phyloP scores from a whole-genome alignment of 1,140 invertebrate species.

The Potamilus streckersoni region DNA sequence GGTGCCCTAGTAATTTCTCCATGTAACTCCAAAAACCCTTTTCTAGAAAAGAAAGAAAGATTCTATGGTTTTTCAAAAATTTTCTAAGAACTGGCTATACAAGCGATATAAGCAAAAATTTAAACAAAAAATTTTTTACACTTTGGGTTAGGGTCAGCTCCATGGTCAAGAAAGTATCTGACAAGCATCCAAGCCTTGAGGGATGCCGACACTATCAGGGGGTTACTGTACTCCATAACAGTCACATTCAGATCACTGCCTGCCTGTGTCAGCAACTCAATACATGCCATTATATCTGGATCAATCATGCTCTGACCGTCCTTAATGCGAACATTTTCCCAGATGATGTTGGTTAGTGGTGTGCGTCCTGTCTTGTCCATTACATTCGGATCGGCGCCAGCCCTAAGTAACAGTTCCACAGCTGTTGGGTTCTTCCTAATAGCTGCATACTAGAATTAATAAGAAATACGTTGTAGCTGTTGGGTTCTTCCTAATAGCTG shows the following conservation, averaged over 20 bases:
- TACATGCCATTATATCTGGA: constrained; percentile 31
- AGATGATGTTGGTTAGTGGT: constrained; percentile 41
- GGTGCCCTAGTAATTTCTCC: too few species aligned
- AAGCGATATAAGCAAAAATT: too few species aligned
- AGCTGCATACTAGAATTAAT: constrained; percentile 29
- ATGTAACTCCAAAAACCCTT: too few species aligned
- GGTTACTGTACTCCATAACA: constrained; percentile 3
- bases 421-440: constrained; percentile 28
- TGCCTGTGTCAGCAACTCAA: constrained; percentile 35
- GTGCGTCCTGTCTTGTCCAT: constrained; percentile 29
- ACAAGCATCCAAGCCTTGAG: constrained; percentile 9
- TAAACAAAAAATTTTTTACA: neutral
- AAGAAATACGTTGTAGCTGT: too few species aligned
- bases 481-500: constrained; percentile 30
- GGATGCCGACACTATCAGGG: constrained; percentile 5
- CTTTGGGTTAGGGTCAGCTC: constrained; percentile 2
- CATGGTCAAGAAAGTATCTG: constrained; percentile 4
- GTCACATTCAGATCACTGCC: constrained; percentile 5
- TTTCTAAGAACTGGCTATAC: too few species aligned
- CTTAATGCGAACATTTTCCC: constrained; percentile 13
- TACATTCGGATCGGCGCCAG: constrained; percentile 31
- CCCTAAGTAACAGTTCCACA: constrained; percentile 34
- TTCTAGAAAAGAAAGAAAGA: too few species aligned
- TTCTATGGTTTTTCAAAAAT: too few species aligned
- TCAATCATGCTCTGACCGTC: constrained; percentile 20